phyloP scores from a whole-genome alignment of 2,113 vertebrate genomes.

The Ammodramus savannarum region DNA sequence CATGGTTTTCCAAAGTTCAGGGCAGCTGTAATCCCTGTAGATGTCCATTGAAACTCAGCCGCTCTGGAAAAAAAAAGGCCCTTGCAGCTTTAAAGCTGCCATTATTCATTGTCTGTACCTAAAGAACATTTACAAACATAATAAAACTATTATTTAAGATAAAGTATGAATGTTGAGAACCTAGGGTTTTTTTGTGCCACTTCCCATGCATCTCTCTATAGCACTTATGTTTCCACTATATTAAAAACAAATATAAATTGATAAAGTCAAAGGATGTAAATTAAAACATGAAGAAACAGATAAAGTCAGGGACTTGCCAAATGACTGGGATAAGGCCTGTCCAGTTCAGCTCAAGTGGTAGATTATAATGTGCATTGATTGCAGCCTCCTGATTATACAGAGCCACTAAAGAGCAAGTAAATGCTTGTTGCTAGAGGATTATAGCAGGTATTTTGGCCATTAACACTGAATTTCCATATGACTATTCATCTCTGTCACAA shows the following conservation, averaged over 20 bases:
- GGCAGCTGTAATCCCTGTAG: not conserved
- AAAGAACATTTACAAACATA: not conserved
- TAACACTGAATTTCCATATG: constrained; percentile 44
- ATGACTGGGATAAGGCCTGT: not conserved
- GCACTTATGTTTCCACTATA: not conserved
- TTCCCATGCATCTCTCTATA: not conserved
- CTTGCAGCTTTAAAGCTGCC: not conserved
- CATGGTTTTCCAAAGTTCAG: not conserved
- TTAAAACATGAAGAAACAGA: not conserved
- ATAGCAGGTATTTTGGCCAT: constrained; percentile 21
- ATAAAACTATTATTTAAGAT: not conserved
- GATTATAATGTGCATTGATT: constrained; percentile 28
- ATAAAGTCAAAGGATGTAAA: not conserved
- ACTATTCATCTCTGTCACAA: constrained; percentile 54
- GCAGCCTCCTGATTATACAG: not conserved
- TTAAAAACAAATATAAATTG: not conserved
- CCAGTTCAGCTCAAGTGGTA: not conserved
- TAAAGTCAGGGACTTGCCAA: not conserved
- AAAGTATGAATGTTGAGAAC: not conserved
- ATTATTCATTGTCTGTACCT: not conserved
- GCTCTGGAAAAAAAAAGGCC: not conserved
- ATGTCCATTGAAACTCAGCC: not conserved
- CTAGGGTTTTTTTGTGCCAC: not conserved
- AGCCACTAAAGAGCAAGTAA: not conserved
- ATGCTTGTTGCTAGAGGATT: constrained; percentile 40